Evolutionary conservation across 2,113 vertebrate species (phyloP), one percentile per base, ranked within the genome.

Genomic region (Hippocampus mohnikei): DNA sequence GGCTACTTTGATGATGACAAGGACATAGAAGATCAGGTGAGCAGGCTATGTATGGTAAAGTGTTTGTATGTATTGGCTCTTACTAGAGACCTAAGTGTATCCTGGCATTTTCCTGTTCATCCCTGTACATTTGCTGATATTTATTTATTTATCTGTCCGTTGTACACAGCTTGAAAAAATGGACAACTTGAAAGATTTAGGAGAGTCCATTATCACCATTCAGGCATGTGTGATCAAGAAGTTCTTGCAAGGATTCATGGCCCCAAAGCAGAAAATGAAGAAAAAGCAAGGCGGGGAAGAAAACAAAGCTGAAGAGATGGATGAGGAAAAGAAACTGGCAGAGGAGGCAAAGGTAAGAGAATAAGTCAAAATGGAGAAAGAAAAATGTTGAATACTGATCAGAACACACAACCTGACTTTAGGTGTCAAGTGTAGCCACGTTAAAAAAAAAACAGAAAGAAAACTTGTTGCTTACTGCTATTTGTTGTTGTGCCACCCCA

Each of bases 181-280:
- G 71, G 95, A 96, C 78, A 95, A 91, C 84, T 77, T 99, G 73
- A 96, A 95, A 85, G 95, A 98, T 70, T 98, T 99, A 80, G 96
- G 96, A 0, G 96, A 99, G 79, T 94, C 93, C 73, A 91, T 98
- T 84, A 95, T 97, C 83, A 92, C 94, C 1, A 93, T 99, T 69
- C 96, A 99, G 78, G 94, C 94, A 73, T 94, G 95, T 46, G 94
- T 99, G 16, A 94, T 99, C 85, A 96, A 98, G 85, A 99, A 99
- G 88, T 99, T 98, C 86, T 91, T 99, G 64, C 97, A 99, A 88
- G 97, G 97, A 58, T 99, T 99, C 90, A 99, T 99, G 97, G 97
- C 96, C 65, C 97, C 96, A 42, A 99, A 97, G 76, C 95, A 99
- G 85, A 93, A 94, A 60, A 97, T 95, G 91, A 97, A 93, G 84